Base-by-base conservation (phyloP, 2,888 invertebrate species). In the Orthosia gracilis region DNA sequence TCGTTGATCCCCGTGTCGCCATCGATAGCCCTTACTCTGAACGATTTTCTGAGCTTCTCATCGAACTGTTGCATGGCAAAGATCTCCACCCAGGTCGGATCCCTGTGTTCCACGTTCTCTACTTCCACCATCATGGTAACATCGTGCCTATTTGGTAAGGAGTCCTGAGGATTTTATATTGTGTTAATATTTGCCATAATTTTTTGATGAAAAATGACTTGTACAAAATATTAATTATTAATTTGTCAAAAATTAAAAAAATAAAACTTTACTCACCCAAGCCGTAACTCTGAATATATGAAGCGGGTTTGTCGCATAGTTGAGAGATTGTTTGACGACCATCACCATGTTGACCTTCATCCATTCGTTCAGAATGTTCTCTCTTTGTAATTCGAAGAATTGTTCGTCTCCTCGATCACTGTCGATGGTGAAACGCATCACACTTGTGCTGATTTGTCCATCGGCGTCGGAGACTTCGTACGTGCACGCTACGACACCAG, bases 1-100 rank as follows among this genome's bases (percentile, higher is more conserved):
- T 94, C 95, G 84, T 97, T 92, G 69, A 97, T 96, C 45, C 96
- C 97, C 1, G 97, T 96, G 90, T 97, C 97, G 1, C 97, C 97
- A 87, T 97, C 97, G 26, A 97, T 96, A 9, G 97, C 97, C 31
- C 90, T 87, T 1, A 97, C 95, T 3, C 85, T 85, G 88, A 97
- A 97, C 23, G 83, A 82, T 82, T 91, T 92, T 0, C 69, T 40
- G 0, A 92, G 91, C 86, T 97, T 97, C 92, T 97, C 97, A 17
- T 96, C 88, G 77, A 97, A 97, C 88, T 96, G 96, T 85, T 96
- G 94, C 4, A 97, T 96, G 0, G 97, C 95, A 76, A 97, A 97
- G 76, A 97, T 96, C 84, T 95, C 95, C 23, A 95, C 92, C 97
- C 97, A 97, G n/a, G 94, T 93, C 9, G 97, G 97, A 0, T 95